Evolutionary conservation across 2,888 invertebrate genomes (phyloP).

Genomic region (Pollenia labialis): DNA sequence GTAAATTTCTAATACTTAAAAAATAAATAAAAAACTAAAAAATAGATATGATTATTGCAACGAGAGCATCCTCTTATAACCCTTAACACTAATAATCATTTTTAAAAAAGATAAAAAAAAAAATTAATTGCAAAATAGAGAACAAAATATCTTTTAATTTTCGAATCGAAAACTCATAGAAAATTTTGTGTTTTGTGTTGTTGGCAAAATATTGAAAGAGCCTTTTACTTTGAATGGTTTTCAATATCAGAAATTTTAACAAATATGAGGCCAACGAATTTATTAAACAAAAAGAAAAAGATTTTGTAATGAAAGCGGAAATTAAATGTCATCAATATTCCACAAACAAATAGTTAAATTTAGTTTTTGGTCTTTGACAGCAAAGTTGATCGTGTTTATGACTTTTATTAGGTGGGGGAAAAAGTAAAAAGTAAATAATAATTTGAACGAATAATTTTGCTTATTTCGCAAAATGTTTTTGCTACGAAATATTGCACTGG

Average conservation of each 20-base stretch:
- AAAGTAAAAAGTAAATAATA: background rate
- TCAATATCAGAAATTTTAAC: slow-evolving; percentile 35
- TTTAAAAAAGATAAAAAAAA: background rate
- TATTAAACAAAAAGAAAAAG: slow-evolving; percentile 11
- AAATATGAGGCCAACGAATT: slow-evolving; percentile 16
- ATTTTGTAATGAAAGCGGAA: slow-evolving; percentile 53
- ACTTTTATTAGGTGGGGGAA: slow-evolving; percentile 18
- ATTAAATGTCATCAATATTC: slow-evolving; percentile 70
- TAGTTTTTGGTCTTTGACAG: background rate
- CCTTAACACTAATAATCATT: background rate
- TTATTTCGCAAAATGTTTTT: too few relatives aligned
- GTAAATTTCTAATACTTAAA: slow-evolving; percentile 39
- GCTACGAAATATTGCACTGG: too few relatives aligned
- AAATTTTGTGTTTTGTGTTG: background rate
- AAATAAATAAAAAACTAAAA: slow-evolving; percentile 22
- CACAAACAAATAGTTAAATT: slow-evolving; percentile 42
- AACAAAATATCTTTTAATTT: slow-evolving; percentile 19
- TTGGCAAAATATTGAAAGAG: too few relatives aligned
- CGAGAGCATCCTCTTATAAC: background rate
- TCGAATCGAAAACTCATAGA: background rate
- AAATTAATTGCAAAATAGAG: background rate
- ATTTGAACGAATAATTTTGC: background rate
- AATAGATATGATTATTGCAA: background rate
- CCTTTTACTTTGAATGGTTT: background rate
- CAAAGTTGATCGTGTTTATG: slow-evolving; percentile 18